Conservation (phyloP, 1,140 invertebrate species). For the Drusus annulatus region DNA sequence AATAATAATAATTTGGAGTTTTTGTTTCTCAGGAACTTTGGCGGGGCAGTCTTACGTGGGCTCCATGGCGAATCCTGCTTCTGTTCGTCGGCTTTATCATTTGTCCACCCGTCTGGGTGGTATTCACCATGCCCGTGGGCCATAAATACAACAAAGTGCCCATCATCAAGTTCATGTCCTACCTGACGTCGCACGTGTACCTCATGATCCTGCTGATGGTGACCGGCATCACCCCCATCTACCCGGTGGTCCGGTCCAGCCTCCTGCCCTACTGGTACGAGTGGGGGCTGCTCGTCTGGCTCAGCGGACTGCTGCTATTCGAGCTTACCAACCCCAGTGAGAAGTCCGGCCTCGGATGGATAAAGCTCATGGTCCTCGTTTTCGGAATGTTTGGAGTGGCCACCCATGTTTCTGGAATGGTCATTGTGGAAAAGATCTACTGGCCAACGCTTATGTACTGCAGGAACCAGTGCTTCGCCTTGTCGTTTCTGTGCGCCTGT, state of each 20-base stretch:
- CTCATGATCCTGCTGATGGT: conserved; percentile 94
- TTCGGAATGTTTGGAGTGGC: conserved; percentile 94
- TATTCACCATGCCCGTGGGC: conserved; percentile 94
- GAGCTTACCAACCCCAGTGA: conserved; percentile 98
- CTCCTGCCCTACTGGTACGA: conserved; percentile 94
- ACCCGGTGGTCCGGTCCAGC: conserved; percentile 82
- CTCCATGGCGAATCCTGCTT: conserved; percentile 93
- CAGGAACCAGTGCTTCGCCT: conserved; percentile 95
- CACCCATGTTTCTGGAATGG: conserved; percentile 88
- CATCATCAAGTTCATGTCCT: conserved; percentile 99
- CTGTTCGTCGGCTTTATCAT: conserved; percentile 93
- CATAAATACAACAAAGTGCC: conserved; percentile 97
- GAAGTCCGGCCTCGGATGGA: conserved; percentile 94
- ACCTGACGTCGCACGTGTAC: conserved; percentile 98
- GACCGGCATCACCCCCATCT: conserved; percentile 92
- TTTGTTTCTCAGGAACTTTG: conserved; percentile 87
- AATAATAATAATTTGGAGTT: no score
- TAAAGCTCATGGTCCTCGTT: conserved; percentile 92
- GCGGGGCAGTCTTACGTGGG: conserved; percentile 96
- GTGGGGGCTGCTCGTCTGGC: conserved; percentile 95
- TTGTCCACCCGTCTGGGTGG: conserved; percentile 96
- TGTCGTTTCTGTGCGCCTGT: conserved; percentile 95
- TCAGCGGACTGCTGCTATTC: conserved; percentile 94
- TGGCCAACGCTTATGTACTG: conserved; percentile 91
- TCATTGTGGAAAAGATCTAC: conserved; percentile 78